A percentile compares a stretch with the other conserved stretches of the same genome.
Conservation (phyloP, 2,797 vertebrate species). For the Gallinago solitaria region DNA sequence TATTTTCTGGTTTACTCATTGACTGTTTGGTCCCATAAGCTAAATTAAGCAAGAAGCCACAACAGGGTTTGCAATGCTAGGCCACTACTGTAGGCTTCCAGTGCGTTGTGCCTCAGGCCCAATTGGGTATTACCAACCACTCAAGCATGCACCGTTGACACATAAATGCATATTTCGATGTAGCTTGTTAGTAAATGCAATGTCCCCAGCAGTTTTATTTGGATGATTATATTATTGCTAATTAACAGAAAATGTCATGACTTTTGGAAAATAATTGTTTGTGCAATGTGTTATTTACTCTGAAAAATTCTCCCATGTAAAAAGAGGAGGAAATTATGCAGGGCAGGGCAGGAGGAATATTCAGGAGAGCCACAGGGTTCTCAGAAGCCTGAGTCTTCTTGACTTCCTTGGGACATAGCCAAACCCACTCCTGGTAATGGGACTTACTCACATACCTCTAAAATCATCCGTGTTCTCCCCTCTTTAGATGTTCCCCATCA, state of each 20-base stretch:
- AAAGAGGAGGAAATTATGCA: conserved; percentile 4
- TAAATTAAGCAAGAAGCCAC: conserved; percentile 57
- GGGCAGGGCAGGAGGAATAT: not conserved
- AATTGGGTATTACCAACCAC: not conserved
- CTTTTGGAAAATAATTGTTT: conserved; percentile 45
- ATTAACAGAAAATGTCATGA: conserved; percentile 63
- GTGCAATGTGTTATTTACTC: conserved; percentile 5
- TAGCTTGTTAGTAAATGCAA: conserved; percentile 26
- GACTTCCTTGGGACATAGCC: not conserved
- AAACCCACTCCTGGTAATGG: conserved; percentile 10
- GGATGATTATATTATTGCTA: conserved; percentile 47
- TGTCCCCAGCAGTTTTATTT: conserved; percentile 46
- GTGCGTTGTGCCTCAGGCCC: conserved; percentile 25
- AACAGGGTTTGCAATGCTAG: conserved; percentile 18
- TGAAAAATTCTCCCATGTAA: not conserved
- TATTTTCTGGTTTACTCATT: conserved; percentile 55
- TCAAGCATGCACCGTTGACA: conserved; percentile 48
- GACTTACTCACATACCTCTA: not conserved
- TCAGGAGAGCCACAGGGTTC: not conserved
- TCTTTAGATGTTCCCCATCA: not conserved
- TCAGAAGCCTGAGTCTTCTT: not conserved
- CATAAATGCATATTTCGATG: conserved; percentile 51
- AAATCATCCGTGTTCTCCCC: not conserved
- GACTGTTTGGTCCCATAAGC: conserved; percentile 51
- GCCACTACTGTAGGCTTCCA: conserved; percentile 1